These are phyloP conservation scores for Glyphotaelius pellucidus DNA, from an alignment of 2,888 invertebrate species.

Conservation along the genomic window DNA sequence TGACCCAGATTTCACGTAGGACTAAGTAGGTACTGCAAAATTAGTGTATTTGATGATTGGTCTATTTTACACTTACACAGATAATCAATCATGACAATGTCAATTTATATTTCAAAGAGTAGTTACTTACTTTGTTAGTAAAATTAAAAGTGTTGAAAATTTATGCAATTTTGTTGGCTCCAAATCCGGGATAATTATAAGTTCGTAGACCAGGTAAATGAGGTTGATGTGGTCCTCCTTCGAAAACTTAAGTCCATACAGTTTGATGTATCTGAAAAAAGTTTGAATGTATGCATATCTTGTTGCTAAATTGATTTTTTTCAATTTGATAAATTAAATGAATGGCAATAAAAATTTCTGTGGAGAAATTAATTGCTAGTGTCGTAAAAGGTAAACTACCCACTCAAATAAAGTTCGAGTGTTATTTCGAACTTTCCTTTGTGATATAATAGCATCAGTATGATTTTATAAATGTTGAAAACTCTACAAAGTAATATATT, in stretches of 20 bases:
- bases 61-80: neutral
- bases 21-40: too few relatives aligned
- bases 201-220: constrained; percentile 87
- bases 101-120: neutral
- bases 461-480: neutral
- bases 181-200: constrained; percentile 85
- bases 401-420: neutral
- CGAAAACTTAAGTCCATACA: constrained; percentile 91
- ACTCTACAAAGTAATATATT: neutral
- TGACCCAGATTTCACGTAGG: too few relatives aligned
- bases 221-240: constrained; percentile 93
- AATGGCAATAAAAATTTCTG: neutral
- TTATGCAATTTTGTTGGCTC: constrained; percentile 86
- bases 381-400: neutral
- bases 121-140: constrained; percentile 86
- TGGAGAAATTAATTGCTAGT: neutral
- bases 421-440: neutral
- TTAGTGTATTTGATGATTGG: neutral
- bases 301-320: constrained; percentile 35
- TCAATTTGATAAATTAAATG: neutral
- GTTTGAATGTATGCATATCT: neutral
- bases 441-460: neutral
- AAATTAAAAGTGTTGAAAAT: constrained; percentile 82
- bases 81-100: neutral
- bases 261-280: constrained; percentile 85